Evolutionary conservation across 2,888 invertebrate genomes (phyloP).

Genomic region (Barypeithes pellucidus): DNA sequence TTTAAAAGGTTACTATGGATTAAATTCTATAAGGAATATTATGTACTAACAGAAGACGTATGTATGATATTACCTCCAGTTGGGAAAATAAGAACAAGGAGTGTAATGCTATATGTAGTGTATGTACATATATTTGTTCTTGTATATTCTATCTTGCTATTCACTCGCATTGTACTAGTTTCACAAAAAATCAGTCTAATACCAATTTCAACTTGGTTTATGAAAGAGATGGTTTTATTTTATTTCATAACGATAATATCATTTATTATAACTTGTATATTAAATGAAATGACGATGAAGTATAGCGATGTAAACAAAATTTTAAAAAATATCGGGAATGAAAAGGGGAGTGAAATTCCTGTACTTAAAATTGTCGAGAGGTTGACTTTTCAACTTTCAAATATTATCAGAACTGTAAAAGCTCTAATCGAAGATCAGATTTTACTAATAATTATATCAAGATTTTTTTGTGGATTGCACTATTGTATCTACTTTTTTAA

Average conservation of each 20-base stretch:
- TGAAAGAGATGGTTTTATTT: neutral
- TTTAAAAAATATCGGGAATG: neutral
- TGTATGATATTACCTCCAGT: neutral
- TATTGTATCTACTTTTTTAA: conserved; percentile 1
- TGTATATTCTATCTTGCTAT: neutral
- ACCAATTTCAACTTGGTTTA: neutral
- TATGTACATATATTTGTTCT: neutral
- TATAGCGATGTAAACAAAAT: neutral
- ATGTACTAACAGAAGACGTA: neutral
- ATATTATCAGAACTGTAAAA: neutral
- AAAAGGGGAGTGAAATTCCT: no score
- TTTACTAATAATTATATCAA: neutral
- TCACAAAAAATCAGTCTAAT: neutral
- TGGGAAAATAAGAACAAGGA: neutral
- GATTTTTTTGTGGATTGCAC: neutral
- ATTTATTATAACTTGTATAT: neutral
- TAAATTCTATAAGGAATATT: neutral
- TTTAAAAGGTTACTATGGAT: neutral
- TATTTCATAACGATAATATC: neutral
- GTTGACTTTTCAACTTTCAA: neutral
- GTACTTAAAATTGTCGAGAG: neutral
- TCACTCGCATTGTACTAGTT: neutral
- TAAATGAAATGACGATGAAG: neutral
- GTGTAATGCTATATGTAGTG: neutral
- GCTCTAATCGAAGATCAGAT: neutral